A percentile compares a stretch with the other conserved stretches of the same genome.
Conservation (phyloP, 2,797 vertebrate genomes). For the Oreochromis grahami region DNA sequence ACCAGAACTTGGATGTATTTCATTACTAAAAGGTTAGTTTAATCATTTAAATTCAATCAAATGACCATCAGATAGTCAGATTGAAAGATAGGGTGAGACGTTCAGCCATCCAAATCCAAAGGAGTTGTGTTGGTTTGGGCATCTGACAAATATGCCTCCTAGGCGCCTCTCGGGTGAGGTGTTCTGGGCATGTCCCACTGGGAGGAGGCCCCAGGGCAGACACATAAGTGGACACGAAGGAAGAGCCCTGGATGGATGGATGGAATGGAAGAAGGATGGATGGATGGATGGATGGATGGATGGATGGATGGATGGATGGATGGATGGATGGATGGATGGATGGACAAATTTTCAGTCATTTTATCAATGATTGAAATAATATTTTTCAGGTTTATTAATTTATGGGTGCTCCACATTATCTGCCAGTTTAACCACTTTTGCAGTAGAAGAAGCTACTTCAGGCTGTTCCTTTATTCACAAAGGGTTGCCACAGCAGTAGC, state of each 20-base stretch:
- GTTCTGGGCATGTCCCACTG: too few species aligned
- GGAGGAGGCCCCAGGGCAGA: too few species aligned
- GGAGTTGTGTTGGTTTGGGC: not conserved
- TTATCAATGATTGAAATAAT: not conserved
- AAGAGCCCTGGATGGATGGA: accelerated
- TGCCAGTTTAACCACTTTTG: not conserved
- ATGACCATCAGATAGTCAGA: not conserved
- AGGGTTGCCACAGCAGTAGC: accelerated
- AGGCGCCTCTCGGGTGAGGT: not conserved
- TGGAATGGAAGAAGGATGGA: not conserved
- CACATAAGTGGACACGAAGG: too few species aligned
- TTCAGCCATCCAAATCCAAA: accelerated
- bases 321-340: not conserved
- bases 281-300: not conserved
- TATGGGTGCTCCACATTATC: not conserved
- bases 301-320: not conserved
- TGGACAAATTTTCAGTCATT: not conserved
- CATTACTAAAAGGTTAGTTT: not conserved
- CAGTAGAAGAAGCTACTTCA: not conserved
- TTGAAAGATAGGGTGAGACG: not conserved
- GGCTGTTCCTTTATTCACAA: not conserved
- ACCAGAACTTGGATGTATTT: accelerated
- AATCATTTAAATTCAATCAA: not conserved
- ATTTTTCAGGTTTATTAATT: not conserved
- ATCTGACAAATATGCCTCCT: not conserved